Conservation (phyloP, 2,888 invertebrate genomes). For the Eupithecia subumbrata region DNA sequence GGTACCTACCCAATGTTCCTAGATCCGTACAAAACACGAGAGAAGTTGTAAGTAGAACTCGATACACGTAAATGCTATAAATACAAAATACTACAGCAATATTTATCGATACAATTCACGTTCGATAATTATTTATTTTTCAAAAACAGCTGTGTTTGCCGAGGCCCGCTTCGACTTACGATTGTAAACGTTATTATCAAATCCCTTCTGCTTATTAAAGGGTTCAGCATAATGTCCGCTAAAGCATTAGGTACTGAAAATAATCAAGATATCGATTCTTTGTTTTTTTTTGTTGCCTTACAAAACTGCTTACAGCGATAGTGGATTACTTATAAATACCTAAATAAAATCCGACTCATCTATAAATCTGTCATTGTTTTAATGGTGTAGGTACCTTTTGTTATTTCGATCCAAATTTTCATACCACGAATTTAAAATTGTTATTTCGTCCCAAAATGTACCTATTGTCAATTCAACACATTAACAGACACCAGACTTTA, state of each 20-base stretch:
- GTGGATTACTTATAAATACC: neutral
- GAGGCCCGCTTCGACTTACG: neutral
- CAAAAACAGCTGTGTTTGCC: neutral
- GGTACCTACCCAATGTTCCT: too few species aligned
- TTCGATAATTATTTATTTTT: neutral
- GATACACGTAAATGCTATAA: neutral
- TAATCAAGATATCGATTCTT: neutral
- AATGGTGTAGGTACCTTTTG: too few species aligned
- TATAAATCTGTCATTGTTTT: neutral
- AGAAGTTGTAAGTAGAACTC: neutral
- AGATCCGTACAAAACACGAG: neutral
- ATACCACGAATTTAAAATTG: too few species aligned
- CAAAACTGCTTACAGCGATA: neutral
- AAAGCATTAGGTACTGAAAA: neutral
- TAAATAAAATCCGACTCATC: neutral
- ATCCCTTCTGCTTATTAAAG: neutral
- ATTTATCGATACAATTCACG: neutral
- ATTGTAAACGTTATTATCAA: neutral
- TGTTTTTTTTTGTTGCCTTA: neutral
- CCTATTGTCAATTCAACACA: too few species aligned
- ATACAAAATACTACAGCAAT: neutral
- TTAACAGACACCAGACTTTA: neutral
- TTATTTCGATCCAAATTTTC: too few species aligned
- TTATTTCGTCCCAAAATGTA: too few species aligned
- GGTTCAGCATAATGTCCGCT: neutral